Base-by-base conservation (phyloP, 1,140 invertebrate genomes). In the Bombus pascuorum region DNA sequence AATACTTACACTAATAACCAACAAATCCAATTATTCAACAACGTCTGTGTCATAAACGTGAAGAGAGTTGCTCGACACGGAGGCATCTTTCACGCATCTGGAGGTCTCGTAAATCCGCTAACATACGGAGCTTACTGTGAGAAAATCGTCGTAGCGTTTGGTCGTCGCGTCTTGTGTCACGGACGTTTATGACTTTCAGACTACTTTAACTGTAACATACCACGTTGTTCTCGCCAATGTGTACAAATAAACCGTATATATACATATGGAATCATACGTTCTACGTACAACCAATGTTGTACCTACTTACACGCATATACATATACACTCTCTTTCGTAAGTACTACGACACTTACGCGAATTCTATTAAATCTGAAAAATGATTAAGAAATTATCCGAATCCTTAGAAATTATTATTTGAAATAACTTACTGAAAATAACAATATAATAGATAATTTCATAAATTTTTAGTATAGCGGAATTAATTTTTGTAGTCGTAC, bases 151-250 rank as follows among this genome's bases (percentile, higher is more conserved):
- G 65, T 75, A 62, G 12, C 42, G 57, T 32, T 57, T 74, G 42
- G 59, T 59, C 57, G 53, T 76, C 74, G 53, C 44, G 39, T 76
- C 74, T 42, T 87, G 53, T 85, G 65, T 25, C 74, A 37, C 25
- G 71, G 57, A 82, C 57, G 87, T 88, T 88, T 88, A 82, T 62
- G 44, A 71, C 78, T 88, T 86, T 88, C 65, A 47, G 68, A 87
- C 74, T 65, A 73, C 53, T 81, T 87, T 74, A 86, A 87, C 82
- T 79, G 72, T 72, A 65, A 88, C 87, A 57, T 86, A 77, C 66
- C 68, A 22, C 47, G 57, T 59, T 39, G 47, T 32, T 18, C 15
- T n/a, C 42, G 59, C 15, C 62, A 37, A 44, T 62, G 57, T 81
- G 70, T n/a, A 66, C 18, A 65, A 72, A 28, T 34, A 22, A 34